Evolutionary conservation across 2,888 invertebrate genomes (phyloP), one percentile per base, ranked within the genome.

Genomic region (Oligia strigilis): DNA sequence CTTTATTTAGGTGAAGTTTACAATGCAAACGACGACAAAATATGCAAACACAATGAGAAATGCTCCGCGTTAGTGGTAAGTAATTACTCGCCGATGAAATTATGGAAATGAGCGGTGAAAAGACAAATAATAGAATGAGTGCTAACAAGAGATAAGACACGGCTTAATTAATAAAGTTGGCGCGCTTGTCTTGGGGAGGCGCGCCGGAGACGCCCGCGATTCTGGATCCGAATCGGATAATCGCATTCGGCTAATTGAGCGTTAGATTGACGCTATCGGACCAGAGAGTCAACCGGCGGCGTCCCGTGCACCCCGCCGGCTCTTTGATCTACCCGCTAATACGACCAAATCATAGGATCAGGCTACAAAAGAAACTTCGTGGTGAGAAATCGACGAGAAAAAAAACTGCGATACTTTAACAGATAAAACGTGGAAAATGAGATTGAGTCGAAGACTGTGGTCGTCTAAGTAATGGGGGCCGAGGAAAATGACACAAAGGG

Each of bases 71-170:
- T 95, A 95, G 96, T 95, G 93, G 95, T 95, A 95, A 96, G 95
- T 96, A 96, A 96, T 97, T 96, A 95, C 93, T 94, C 94, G 94
- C 94, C 95, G 94, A 96, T 96, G 96, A 96, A 96, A 97, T 96
- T 97, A 97, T 97, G 97, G 95, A 97, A 97, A 97, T 97, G 96
- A 97, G 96, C 96, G 96, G 95, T 95, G 95, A 96, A 96, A 97
- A 97, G 96, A 97, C 97, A 97, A 97, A 97, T 97, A 97, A 97
- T 95, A 96, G 96, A 97, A 97, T 95, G 97, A 97, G 97, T 97
- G 97, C 96, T 97, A 96, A 97, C 97, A 97, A 96, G 97, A 96
- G 97, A 97, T 97, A 97, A 97, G 97, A 97, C 97, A 96, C 95
- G 96, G 96, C 96, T 97, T 97, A 97, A 97, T 97, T 97, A 97